phyloP scores from a whole-genome alignment of 2,797 vertebrate species.

The Stomatorhinus walkeri region DNA sequence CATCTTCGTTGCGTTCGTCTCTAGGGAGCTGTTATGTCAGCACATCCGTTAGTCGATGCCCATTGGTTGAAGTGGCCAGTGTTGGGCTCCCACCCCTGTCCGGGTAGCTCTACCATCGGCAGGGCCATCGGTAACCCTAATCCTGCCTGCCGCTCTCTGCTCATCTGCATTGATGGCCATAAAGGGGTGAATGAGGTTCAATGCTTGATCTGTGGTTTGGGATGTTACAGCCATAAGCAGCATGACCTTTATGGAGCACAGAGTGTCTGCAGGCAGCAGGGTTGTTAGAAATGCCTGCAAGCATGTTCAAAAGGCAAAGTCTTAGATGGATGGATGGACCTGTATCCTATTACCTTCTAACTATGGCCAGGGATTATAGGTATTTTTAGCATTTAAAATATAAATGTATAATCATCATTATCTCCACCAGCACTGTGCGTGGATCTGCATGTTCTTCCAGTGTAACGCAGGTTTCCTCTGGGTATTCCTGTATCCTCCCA shows the following conservation, averaged over 20 bases:
- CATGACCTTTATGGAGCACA: neutral
- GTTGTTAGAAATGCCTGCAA: neutral
- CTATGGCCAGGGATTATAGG: neutral
- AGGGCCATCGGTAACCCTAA: neutral
- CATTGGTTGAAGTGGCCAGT: neutral
- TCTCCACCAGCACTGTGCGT: neutral
- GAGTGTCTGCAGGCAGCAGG: neutral
- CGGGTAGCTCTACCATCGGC: neutral
- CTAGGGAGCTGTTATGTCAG: neutral
- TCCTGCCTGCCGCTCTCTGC: neutral
- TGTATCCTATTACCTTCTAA: neutral
- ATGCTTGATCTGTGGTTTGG: neutral
- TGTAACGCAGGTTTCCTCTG: neutral
- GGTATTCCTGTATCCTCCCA: neutral
- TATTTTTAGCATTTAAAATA: neutral
- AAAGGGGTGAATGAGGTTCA: neutral
- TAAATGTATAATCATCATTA: neutral
- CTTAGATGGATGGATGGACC: neutral
- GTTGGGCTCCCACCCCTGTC: neutral
- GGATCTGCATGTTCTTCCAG: neutral
- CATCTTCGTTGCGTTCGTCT: neutral
- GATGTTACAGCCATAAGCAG: neutral
- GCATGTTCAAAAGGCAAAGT: neutral
- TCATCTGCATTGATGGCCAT: neutral
- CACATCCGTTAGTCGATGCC: neutral